These are phyloP conservation scores for Romanomermis culicivorax DNA, from an alignment of 2,888 invertebrate species.

Conservation along the genomic window DNA sequence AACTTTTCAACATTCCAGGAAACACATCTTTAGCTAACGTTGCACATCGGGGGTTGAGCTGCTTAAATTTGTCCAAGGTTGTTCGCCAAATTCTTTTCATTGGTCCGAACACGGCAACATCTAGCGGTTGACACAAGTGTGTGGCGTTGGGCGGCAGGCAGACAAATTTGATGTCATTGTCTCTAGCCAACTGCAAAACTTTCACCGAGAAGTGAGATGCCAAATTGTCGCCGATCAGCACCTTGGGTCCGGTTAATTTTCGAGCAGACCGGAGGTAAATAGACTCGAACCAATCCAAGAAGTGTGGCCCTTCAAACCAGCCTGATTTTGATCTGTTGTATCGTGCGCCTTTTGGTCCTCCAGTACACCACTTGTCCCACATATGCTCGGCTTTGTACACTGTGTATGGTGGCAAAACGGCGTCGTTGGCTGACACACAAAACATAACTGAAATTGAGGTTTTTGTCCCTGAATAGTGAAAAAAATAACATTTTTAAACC, in stretches of 20 bases:
- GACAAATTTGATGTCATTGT: not conserved
- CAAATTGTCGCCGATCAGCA: not conserved
- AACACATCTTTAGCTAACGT: not conserved
- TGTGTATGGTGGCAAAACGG: constrained; percentile 29
- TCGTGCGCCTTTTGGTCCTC: constrained; percentile 23
- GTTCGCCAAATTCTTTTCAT: not conserved
- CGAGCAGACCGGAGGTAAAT: not conserved
- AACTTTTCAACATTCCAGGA: not conserved
- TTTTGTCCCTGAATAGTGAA: too few species aligned
- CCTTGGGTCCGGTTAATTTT: not conserved
- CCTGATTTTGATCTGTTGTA: not conserved
- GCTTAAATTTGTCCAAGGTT: not conserved
- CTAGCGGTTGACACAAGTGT: not conserved
- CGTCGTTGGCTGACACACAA: constrained; percentile 27
- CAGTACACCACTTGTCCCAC: constrained; percentile 29
- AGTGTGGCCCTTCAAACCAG: not conserved
- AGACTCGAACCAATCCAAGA: not conserved
- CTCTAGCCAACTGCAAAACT: not conserved
- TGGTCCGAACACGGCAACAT: not conserved
- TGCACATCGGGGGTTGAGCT: not conserved
- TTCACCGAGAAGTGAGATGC: not conserved
- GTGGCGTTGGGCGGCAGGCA: not conserved
- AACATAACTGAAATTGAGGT: constrained; percentile 27
- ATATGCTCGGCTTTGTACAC: constrained; percentile 31
- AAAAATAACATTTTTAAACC: too few species aligned